Percentiles rank a stretch among this genome's conserved stretches.
Conservation (phyloP, 1,140 invertebrate genomes). For the Chymomyza costata region DNA sequence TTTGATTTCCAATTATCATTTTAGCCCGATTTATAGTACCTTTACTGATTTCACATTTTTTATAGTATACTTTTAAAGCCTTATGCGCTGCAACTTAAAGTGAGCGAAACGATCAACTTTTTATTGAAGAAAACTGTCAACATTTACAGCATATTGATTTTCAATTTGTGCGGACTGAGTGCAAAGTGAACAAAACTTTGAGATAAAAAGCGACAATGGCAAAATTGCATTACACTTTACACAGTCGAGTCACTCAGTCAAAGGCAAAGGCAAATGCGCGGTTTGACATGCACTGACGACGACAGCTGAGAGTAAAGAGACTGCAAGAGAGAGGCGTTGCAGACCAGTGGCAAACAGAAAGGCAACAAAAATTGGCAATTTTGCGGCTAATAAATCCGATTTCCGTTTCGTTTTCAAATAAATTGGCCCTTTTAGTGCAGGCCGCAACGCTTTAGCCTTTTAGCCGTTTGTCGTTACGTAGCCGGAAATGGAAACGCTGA, state of each 20-base stretch:
- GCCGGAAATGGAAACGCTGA: too few species aligned
- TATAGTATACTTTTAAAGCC: too few species aligned
- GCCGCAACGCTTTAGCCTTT: too few species aligned
- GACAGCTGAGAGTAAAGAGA: not conserved
- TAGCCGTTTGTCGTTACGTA: too few species aligned
- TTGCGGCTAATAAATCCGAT: constrained; percentile 75
- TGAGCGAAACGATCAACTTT: too few species aligned
- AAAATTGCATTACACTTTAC: constrained; percentile 37
- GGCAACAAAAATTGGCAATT: constrained; percentile 58
- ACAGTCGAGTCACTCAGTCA: not conserved
- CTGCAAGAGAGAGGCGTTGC: constrained; percentile 25
- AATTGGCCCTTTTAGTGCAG: too few species aligned
- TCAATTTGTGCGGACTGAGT: constrained; percentile 66
- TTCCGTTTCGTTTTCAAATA: constrained; percentile 71
- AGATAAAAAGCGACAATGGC: constrained; percentile 46
- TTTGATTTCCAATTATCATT: too few species aligned
- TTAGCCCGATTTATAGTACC: too few species aligned
- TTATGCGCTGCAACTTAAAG: too few species aligned
- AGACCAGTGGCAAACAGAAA: constrained; percentile 41
- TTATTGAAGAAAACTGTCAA: too few species aligned
- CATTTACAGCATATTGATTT: constrained; percentile 58
- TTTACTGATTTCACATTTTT: too few species aligned
- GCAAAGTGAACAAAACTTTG: constrained; percentile 9
- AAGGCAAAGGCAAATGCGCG: not conserved
- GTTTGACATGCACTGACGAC: constrained; percentile 8